These are phyloP conservation scores for Procambarus virginalis DNA, from an alignment of 1,140 invertebrate species.

Conservation along the genomic window DNA sequence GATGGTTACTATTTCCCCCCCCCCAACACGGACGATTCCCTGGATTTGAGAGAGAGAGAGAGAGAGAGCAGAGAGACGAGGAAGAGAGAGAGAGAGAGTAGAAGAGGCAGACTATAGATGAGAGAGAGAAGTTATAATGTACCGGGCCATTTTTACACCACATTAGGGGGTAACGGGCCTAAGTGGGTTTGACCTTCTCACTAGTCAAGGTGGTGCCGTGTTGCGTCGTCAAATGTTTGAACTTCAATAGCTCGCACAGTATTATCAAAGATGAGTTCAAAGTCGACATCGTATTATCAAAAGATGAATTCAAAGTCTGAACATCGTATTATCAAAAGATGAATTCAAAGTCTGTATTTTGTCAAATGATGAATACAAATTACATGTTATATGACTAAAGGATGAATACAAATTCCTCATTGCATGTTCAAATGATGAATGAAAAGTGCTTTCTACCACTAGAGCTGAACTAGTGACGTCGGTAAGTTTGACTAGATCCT, in stretches of 20 bases:
- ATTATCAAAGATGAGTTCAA: not conserved
- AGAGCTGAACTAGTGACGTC: too few species aligned
- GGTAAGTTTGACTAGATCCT: too few species aligned
- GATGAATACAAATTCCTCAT: too few species aligned
- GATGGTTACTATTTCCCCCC: not conserved
- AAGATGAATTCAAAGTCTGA: not conserved
- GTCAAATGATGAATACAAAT: too few species aligned
- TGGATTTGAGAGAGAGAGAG: not conserved
- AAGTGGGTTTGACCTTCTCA: not conserved
- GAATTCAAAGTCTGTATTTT: not conserved
- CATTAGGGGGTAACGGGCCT: not conserved
- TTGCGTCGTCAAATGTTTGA: not conserved
- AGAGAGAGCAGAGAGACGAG: too few species aligned
- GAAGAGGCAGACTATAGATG: too few species aligned
- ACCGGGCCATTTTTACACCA: not conserved
- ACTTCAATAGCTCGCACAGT: not conserved
- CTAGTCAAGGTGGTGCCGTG: not conserved
- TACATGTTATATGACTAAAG: too few species aligned
- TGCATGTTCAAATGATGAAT: too few species aligned
- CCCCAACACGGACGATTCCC: not conserved
- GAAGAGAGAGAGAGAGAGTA: too few species aligned
- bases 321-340: not conserved
- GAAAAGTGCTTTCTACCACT: too few species aligned
- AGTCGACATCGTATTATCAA: too few species aligned
- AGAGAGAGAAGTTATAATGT: too few species aligned